Evolutionary conservation across 2,797 vertebrate species (phyloP).

Genomic region (Aldrovandia affinis): DNA sequence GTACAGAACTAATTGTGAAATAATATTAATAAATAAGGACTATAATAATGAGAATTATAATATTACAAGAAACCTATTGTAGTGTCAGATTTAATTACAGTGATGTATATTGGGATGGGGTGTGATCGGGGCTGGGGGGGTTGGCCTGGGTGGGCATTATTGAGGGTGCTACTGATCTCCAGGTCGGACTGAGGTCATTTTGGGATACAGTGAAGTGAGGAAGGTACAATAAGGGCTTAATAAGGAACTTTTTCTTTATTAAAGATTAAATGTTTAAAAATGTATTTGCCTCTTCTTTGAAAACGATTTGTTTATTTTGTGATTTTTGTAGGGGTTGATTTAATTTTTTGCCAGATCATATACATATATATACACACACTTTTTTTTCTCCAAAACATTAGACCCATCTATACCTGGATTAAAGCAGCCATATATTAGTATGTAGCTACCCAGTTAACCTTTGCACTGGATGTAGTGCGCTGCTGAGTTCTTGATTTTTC

Average conservation of each 20-base stretch:
- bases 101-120: slow-evolving; percentile 7
- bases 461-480: too few relatives aligned
- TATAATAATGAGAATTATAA: slow-evolving; percentile 58
- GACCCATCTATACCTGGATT: not conserved
- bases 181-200: not conserved
- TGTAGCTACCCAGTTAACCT: too few relatives aligned
- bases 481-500: too few relatives aligned
- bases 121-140: not conserved
- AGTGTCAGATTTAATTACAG: slow-evolving; percentile 16
- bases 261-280: slow-evolving; percentile 26
- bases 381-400: not conserved
- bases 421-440: not conserved
- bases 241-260: slow-evolving; percentile 24
- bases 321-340: not conserved
- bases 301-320: not conserved
- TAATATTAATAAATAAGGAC: slow-evolving; percentile 49
- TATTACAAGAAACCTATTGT: slow-evolving; percentile 37
- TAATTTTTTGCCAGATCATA: not conserved
- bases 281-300: not conserved
- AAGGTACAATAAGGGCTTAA: slow-evolving; percentile 29
- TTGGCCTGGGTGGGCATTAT: not conserved
- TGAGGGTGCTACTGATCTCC: slow-evolving; percentile 25
- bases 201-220: not conserved
- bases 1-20: slow-evolving; percentile 63
- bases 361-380: not conserved